A percentile compares a stretch with the other conserved stretches of the same genome.
Evolutionary conservation across 2,113 vertebrate species (phyloP).

Genomic region (Charadrius vociferus): DNA sequence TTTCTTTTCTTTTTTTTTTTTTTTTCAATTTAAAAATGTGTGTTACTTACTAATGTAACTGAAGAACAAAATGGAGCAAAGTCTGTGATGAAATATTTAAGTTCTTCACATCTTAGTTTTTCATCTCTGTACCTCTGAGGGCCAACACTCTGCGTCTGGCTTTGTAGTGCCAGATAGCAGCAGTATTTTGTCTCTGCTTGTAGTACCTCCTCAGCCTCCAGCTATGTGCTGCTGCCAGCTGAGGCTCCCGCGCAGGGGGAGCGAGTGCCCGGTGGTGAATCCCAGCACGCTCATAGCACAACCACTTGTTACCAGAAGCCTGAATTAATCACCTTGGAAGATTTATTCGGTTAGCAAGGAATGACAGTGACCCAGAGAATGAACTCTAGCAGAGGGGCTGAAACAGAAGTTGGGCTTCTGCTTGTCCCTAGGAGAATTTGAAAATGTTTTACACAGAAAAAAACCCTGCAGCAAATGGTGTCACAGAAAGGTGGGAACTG

Average conservation of each 20-base stretch:
- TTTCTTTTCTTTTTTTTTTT: not conserved
- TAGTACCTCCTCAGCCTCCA: not conserved
- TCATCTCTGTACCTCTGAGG: not conserved
- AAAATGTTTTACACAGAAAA: not conserved
- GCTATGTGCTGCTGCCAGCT: not conserved
- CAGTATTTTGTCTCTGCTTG: not conserved
- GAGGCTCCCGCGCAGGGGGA: not conserved
- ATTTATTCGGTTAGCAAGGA: not conserved
- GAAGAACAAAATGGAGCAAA: conserved; percentile 15
- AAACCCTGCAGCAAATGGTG: not conserved
- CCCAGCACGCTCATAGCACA: not conserved
- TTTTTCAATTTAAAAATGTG: not conserved
- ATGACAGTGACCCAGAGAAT: not conserved
- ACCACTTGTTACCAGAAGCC: not conserved
- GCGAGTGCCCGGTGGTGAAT: not conserved
- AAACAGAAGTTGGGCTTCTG: not conserved
- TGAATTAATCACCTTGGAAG: not conserved
- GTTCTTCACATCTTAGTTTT: not conserved
- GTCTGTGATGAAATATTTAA: not conserved
- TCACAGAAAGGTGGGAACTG: not conserved
- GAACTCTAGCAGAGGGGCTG: not conserved
- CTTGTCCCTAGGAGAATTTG: not conserved
- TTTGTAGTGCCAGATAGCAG: not conserved
- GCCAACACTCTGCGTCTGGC: not conserved
- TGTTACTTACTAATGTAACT: not conserved